Base-by-base conservation (phyloP, 2,888 invertebrate genomes). In the Drosophila ustulata region DNA sequence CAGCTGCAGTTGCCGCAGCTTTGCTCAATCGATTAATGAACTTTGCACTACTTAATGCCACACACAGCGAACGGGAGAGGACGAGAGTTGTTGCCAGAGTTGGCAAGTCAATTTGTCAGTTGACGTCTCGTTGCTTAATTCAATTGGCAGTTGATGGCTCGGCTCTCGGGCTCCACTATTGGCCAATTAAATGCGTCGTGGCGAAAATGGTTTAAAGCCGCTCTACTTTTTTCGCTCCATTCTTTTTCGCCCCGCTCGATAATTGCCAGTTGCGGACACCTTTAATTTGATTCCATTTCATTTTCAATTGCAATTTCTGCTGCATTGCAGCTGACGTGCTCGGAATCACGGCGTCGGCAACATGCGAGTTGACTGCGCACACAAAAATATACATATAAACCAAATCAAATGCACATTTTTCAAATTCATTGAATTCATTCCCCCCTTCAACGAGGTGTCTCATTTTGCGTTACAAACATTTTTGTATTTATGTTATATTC, bases 331-430 rank as follows among this genome's bases (percentile, higher is more conserved):
- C 61, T 88, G 88, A 85, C 82, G 74, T 87, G 85, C 73, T 71
- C 66, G 66, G 50, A 62, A 51, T 39, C 52, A 45, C 51, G 32
- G 28, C 28, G 13, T 6, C 4, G 7, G 45, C 46, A 8, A 5
- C 23, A 55, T 23, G 25, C 9, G 39, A 56, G 55, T 66, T 68
- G 75, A 70, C 67, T 50, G 71, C 49, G 55, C 57, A 66, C 18
- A 18, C 18, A 18, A 18, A 18, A 18, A 18, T 18, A 71, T 74
- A 75, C 18, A 76, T 88, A 88, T 85, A 75, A 78, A 87, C 72
- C 81, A 84, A 89, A 89, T 85, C 89, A 88, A 85, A 85, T 83
- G 81, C 71, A 76, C 88, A 89, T 85, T 89, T 88, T 80, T 75
- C 87, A 85, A 88, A 84, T 78, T 80, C 84, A 84, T 74, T 84